Evolutionary conservation across 2,797 vertebrate species (phyloP).

Genomic region (Enteromius argenteus): DNA sequence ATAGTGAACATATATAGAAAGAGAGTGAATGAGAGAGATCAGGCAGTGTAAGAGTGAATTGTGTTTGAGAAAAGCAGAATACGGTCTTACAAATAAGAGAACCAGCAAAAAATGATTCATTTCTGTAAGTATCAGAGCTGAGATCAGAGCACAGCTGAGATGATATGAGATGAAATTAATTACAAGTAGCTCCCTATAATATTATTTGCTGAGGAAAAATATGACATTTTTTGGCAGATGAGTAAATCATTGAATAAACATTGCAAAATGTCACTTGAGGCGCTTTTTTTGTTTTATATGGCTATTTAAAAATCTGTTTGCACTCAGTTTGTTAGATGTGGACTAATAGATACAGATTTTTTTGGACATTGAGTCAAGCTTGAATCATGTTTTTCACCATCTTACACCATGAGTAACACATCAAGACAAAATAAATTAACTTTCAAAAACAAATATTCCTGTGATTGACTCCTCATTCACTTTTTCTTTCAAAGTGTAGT

Average conservation of each 20-base stretch:
- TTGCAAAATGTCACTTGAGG: neutral
- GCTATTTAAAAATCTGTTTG: neutral
- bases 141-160: no score
- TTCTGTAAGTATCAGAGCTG: slow-evolving; percentile 42
- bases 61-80: slow-evolving; percentile 52
- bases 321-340: neutral
- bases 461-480: neutral
- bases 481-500: neutral
- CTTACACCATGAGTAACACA: neutral
- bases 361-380: neutral
- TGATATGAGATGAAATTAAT: neutral
- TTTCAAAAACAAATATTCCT: neutral
- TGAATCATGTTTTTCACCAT: neutral
- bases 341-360: neutral
- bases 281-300: neutral
- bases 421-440: neutral
- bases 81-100: slow-evolving; percentile 36
- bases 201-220: neutral
- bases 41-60: slow-evolving; percentile 8
- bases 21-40: slow-evolving; percentile 19
- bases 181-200: neutral
- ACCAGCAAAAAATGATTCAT: slow-evolving; percentile 1
- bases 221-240: neutral
- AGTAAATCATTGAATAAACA: neutral
- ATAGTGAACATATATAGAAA: slow-evolving; percentile 28